Base-by-base conservation (phyloP, 1,140 invertebrate species). In the Oreohelix idahoensis region DNA sequence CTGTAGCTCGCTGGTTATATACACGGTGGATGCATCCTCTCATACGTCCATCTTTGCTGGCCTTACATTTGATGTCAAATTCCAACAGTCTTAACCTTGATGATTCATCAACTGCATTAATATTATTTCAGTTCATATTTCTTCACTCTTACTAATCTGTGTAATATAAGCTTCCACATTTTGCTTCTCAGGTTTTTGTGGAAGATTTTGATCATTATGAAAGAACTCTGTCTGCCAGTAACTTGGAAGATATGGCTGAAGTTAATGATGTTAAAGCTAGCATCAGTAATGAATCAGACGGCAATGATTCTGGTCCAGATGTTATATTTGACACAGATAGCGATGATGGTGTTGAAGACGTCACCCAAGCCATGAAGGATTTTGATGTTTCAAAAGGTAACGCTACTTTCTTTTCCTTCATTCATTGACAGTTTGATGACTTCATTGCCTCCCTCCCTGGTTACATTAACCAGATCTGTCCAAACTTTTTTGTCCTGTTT, bases 281-380 rank as follows among this genome's bases (percentile, higher is more conserved):
- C 26, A 29, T 17, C 2, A 29, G 8, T 38, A 35, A n/a, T 29
- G 66, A 45, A 1, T 17, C 8, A 8, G 32, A 32, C 32, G 38
- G 29, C 39, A 29, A 51, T 70, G 79, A 71, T n/a, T 71, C 79
- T 35, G 86, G 86, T 36, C 79, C 82, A 77, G 88, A 90, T 82
- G 84, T 86, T 63, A 79, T 87, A 51, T 81, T 86, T 26, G 86
- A 89, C 36, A 79, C 80, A 81, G 85, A 86, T 79, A 84, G 87
- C 53, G 83, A 84, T 49, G 66, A 86, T 36, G 86, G 86, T 38
- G 69, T 51, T 53, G 79, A 17, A 35, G 69, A 38, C 5, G 23
- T 20, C n/a, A n/a, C 20, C 63, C 23, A 66, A 20, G 63, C 4
- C 5, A 5, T 66, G 69, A 11, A 36, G 69, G 32, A 71, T n/a